Evolutionary conservation across 1,140 invertebrate species (phyloP).

Genomic region (Mercenaria mercenaria): DNA sequence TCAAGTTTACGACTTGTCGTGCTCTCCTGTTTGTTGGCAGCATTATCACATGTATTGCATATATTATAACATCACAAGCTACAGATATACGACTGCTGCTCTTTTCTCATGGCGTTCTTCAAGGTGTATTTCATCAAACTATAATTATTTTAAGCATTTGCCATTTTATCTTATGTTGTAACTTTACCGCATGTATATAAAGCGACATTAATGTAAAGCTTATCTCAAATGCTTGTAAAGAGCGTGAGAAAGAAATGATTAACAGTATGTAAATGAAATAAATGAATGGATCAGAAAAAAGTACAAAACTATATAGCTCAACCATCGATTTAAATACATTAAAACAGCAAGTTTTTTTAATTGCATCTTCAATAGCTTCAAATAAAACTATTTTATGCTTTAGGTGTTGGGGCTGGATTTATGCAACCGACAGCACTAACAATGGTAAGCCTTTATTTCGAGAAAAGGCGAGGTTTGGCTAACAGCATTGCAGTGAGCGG

Average conservation of each 20-base stretch:
- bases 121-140: not conserved
- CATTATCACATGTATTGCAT: not conserved
- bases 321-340: no score
- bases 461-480: slow-evolving; percentile 48
- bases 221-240: no score
- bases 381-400: not conserved
- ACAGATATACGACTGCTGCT: slow-evolving; percentile 4
- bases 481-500: slow-evolving; percentile 50
- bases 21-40: not conserved
- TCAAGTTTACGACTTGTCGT: slow-evolving; percentile 6
- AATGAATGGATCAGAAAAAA: no score
- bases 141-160: not conserved
- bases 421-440: not conserved
- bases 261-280: no score
- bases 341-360: no score
- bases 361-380: no score
- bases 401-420: slow-evolving; percentile 26
- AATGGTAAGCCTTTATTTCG: slow-evolving; percentile 37
- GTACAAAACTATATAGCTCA: no score
- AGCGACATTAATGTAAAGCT: no score
- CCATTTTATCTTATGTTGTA: no score
- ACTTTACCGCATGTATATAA: no score
- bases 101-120: slow-evolving; percentile 24
- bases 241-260: no score
- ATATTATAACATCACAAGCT: slow-evolving; percentile 35